Evolutionary conservation across 2,113 vertebrate species (phyloP).

Genomic region (Tychaedon coryphoeus): DNA sequence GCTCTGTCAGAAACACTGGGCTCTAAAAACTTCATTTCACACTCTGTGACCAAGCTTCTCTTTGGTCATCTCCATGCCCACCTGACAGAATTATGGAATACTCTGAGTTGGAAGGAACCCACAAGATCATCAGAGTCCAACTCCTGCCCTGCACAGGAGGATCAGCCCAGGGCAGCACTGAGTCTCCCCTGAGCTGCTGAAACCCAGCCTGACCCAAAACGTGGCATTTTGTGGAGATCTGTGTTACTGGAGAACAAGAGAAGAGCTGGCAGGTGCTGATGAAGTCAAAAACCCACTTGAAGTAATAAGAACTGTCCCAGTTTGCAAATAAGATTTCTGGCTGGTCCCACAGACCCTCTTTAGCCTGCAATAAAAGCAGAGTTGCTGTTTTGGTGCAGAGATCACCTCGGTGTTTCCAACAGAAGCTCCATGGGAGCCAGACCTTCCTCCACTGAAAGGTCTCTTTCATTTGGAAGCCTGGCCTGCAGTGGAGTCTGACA

Average conservation of each 20-base stretch:
- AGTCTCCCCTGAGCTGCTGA: neutral
- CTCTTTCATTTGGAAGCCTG: conserved; percentile 27
- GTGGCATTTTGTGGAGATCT: neutral
- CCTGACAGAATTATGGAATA: fast-evolving
- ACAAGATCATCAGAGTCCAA: neutral
- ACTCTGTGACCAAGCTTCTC: neutral
- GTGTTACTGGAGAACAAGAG: neutral
- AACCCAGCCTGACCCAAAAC: neutral
- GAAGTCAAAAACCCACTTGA: neutral
- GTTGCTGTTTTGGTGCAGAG: neutral
- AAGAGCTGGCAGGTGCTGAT: neutral
- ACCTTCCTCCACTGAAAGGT: neutral
- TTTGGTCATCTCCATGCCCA: fast-evolving
- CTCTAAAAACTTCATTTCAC: neutral
- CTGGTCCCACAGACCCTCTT: neutral
- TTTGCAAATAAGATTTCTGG: neutral
- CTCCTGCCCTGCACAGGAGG: neutral
- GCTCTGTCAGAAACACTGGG: neutral
- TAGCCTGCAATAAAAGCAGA: neutral
- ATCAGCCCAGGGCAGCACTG: neutral
- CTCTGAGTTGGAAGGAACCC: neutral
- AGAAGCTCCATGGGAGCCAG: neutral
- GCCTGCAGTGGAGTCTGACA: neutral
- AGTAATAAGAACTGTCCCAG: neutral
- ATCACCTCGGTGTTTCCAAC: neutral